These are phyloP conservation scores for Laupala kohalensis DNA, from an alignment of 1,140 invertebrate genomes.

Conservation along the genomic window DNA sequence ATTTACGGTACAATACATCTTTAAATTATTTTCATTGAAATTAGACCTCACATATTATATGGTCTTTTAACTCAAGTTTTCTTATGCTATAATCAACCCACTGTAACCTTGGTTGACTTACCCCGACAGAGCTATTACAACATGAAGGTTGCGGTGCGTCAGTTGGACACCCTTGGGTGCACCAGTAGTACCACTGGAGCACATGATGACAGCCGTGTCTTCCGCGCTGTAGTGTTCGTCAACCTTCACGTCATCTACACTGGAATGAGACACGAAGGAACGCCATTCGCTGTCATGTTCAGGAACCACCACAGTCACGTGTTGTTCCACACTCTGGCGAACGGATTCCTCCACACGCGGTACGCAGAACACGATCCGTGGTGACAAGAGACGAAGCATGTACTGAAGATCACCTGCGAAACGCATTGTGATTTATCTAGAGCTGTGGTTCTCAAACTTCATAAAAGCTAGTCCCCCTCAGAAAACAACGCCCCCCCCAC, in stretches of 20 bases:
- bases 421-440: too few relatives aligned
- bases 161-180: constrained; percentile 83
- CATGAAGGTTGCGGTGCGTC: constrained; percentile 50
- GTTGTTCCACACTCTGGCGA: neutral
- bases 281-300: too few relatives aligned
- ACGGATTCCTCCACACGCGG: neutral
- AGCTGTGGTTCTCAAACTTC: too few relatives aligned
- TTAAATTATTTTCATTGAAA: too few relatives aligned
- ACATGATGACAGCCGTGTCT: constrained; percentile 35
- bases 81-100: too few relatives aligned
- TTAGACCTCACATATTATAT: too few relatives aligned
- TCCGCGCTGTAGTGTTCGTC: neutral
- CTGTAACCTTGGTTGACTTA: too few relatives aligned
- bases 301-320: neutral
- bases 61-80: too few relatives aligned
- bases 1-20: too few relatives aligned
- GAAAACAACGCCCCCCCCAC: too few relatives aligned
- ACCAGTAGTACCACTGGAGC: constrained; percentile 81
- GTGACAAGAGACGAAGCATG: neutral
- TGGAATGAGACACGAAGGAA: neutral
- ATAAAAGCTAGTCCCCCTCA: too few relatives aligned
- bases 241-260: neutral
- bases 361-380: neutral
- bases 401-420: neutral
- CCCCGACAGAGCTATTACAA: constrained; percentile 45